phyloP scores from a whole-genome alignment of 2,797 vertebrate species.

The Holocentrus rufus region DNA sequence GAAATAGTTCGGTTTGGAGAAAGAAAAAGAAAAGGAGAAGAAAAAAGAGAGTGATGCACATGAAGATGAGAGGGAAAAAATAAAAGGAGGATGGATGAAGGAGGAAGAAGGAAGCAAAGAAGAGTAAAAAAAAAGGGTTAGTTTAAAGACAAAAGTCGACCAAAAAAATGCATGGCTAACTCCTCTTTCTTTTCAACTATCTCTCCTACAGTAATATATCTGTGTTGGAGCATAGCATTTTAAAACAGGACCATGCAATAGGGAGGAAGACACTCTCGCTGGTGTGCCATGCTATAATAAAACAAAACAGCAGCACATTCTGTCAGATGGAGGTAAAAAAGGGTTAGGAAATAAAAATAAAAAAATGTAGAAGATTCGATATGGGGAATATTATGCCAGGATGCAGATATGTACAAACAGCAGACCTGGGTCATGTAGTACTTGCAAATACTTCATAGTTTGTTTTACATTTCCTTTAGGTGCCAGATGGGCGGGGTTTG shows the following conservation, averaged over 20 bases:
- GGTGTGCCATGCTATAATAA: constrained; percentile 75
- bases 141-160: not conserved
- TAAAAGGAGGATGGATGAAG: not conserved
- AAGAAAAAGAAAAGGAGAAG: not conserved
- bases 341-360: constrained; percentile 58
- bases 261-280: constrained; percentile 56
- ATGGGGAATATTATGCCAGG: constrained; percentile 59
- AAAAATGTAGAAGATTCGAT: constrained; percentile 53
- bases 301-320: constrained; percentile 63
- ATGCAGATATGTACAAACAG: constrained; percentile 54
- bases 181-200: constrained; percentile 8
- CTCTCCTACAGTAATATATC: constrained; percentile 26
- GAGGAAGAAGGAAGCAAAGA: constrained; percentile 20
- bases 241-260: constrained; percentile 74
- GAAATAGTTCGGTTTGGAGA: not conserved
- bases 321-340: constrained; percentile 72
- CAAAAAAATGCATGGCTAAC: constrained; percentile 7
- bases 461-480: not conserved
- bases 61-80: not conserved
- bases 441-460: constrained; percentile 17
- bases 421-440: constrained; percentile 61
- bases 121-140: constrained; percentile 35
- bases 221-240: constrained; percentile 61
- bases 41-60: not conserved
- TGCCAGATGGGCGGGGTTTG: not conserved